These are phyloP conservation scores for Steinernema carpocapsae DNA, from an alignment of 2,888 invertebrate genomes.

Conservation along the genomic window DNA sequence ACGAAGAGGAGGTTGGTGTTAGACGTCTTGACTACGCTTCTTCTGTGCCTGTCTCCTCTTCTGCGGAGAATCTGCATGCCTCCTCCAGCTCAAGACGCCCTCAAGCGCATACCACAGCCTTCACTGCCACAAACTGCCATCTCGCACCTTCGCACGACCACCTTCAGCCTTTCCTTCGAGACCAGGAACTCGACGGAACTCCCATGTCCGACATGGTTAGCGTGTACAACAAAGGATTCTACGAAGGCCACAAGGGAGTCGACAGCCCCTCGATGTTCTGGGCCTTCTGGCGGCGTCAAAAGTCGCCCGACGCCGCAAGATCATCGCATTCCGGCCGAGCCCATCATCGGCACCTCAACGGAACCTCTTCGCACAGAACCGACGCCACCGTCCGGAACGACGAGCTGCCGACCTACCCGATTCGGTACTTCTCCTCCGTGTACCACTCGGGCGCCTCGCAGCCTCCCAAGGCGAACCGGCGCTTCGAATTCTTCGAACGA, in stretches of 20 bases:
- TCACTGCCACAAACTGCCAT: slow-evolving; percentile 11
- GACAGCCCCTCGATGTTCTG: neutral
- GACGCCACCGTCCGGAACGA: slow-evolving; percentile 42
- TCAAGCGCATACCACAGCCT: slow-evolving; percentile 26
- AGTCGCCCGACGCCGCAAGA: neutral
- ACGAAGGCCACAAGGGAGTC: slow-evolving; percentile 13
- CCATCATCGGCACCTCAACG: slow-evolving; percentile 5
- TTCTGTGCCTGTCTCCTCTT: slow-evolving; percentile 32
- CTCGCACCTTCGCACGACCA: slow-evolving; percentile 27
- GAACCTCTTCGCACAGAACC: neutral
- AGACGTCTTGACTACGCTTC: slow-evolving; percentile 31
- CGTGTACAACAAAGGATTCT: slow-evolving; percentile 26
- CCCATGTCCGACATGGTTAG: slow-evolving; percentile 9
- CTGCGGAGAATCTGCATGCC: slow-evolving; percentile 35
- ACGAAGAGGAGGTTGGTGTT: slow-evolving; percentile 34
- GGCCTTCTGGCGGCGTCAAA: neutral
- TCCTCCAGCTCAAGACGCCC: slow-evolving; percentile 30
- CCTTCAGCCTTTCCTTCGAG: slow-evolving; percentile 15
- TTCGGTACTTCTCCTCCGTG: slow-evolving; percentile 51
- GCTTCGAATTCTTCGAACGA: slow-evolving; percentile 17
- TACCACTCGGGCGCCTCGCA: slow-evolving; percentile 32
- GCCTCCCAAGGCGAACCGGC: neutral
- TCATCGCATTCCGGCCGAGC: neutral
- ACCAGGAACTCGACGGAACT: slow-evolving; percentile 5
- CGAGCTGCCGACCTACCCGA: slow-evolving; percentile 51